Percentiles rank a stretch among this genome's conserved stretches.
These are phyloP conservation scores for Lithophane semibrunnea DNA, from an alignment of 2,888 invertebrate species.

Conservation along the genomic window DNA sequence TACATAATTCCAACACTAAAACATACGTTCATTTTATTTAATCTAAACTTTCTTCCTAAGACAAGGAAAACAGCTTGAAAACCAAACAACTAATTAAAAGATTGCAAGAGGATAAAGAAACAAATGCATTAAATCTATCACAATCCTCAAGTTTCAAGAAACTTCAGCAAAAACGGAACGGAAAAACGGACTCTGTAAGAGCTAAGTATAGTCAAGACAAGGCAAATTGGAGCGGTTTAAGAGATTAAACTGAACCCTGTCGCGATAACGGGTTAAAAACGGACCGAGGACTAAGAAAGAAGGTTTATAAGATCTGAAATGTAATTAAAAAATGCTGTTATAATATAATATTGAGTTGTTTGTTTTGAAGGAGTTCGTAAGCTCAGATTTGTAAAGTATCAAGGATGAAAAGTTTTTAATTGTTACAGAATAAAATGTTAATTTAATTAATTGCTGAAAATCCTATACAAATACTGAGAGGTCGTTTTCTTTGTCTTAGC, in stretches of 20 bases:
- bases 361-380: conserved; percentile 18
- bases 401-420: conserved; percentile 9
- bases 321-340: conserved; percentile 52
- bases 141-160: conserved; percentile 55
- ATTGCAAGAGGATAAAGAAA: conserved; percentile 45
- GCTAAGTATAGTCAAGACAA: conserved; percentile 44
- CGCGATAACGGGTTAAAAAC: conserved; percentile 61
- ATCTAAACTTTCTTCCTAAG: conserved; percentile 9
- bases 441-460: not conserved
- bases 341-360: conserved; percentile 48
- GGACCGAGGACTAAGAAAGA: conserved; percentile 40
- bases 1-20: not conserved
- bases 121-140: conserved; percentile 58
- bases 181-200: conserved; percentile 38
- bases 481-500: not conserved
- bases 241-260: conserved; percentile 59
- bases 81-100: conserved; percentile 57
- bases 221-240: conserved; percentile 61
- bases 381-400: conserved; percentile 29
- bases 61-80: conserved; percentile 40
- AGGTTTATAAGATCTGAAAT: conserved; percentile 61
- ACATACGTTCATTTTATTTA: conserved; percentile 9
- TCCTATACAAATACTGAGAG: conserved; percentile 14
- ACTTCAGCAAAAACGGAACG: conserved; percentile 42
- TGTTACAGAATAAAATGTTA: not conserved